phyloP scores from a whole-genome alignment of 2,888 invertebrate species.

The Furcula furcula region DNA sequence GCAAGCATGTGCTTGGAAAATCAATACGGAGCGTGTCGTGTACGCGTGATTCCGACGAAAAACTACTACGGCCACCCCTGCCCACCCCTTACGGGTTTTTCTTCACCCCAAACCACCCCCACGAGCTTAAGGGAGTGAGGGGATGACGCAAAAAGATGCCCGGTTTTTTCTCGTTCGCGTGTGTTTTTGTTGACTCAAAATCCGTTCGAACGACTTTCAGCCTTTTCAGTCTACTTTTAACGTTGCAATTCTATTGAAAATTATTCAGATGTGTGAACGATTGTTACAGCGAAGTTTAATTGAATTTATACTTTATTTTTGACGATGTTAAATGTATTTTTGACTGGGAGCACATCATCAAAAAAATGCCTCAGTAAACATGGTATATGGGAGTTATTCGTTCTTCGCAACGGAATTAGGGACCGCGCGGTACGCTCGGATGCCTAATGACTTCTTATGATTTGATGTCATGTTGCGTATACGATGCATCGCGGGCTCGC shows the following conservation, averaged over 20 bases:
- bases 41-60: slow-evolving; percentile 79
- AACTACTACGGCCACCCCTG: slow-evolving; percentile 65
- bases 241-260: slow-evolving; percentile 25
- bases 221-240: slow-evolving; percentile 17
- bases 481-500: slow-evolving; percentile 57
- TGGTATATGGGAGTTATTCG: slow-evolving; percentile 63
- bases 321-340: slow-evolving; percentile 23
- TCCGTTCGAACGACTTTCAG: slow-evolving; percentile 24
- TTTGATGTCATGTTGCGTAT: slow-evolving; percentile 74
- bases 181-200: slow-evolving; percentile 69
- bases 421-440: slow-evolving; percentile 60
- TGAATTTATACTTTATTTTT: slow-evolving; percentile 29
- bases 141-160: slow-evolving; percentile 75
- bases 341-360: slow-evolving; percentile 20
- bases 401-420: slow-evolving; percentile 64
- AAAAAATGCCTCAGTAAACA: slow-evolving; percentile 58
- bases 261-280: slow-evolving; percentile 58
- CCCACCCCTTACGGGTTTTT: slow-evolving; percentile 61
- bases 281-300: slow-evolving; percentile 45
- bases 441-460: slow-evolving; percentile 80
- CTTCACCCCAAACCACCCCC: slow-evolving; percentile 58
- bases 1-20: slow-evolving; percentile 71
- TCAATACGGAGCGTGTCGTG: slow-evolving; percentile 76
- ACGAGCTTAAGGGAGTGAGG: slow-evolving; percentile 63
- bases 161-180: slow-evolving; percentile 67